Evolutionary conservation across 2,888 invertebrate species (phyloP), one percentile per base, ranked within the genome.

Genomic region (Latrodectus elegans): DNA sequence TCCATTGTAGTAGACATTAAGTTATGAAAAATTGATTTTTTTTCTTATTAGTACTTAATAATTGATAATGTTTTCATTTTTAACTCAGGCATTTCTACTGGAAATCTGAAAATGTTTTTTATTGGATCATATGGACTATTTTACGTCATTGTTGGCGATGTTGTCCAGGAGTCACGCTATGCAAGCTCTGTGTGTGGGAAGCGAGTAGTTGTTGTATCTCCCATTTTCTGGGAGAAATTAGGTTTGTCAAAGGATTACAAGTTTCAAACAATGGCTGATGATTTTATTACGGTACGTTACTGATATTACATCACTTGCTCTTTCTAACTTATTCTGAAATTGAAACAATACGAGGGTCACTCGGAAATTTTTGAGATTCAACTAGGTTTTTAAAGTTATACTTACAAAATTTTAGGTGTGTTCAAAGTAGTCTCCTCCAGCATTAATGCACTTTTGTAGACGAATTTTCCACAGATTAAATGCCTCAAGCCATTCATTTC

Each of bases 181-280:
- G 70, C 70, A 0, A 12, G 55, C 11, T 55, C 78, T 8, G 26
- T 22, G 10, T 70, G 78, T 15, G 38, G 53, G 14, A 38, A 49
- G 22, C 22, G 12, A 9, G 53, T 17, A 71, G 78, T 79, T 4
- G 70, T 79, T 12, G 70, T 79, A 4, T 55, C 70, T 1, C 38
- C 53, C 0, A 17, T 53, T 11, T 55, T 79, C 17, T 79, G 78
- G 78, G 15, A 79, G 4, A 10, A 14, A 15, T 15, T 79, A 2
- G n/a, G 6, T 53, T n/a, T 12, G 0, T 15, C 14, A 38, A 70
- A 70, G 8, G 55, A n/a, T n/a, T 79, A 71, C 22, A 79, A 55
- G 55, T 79, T 22, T 9, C 78, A 79, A n/a, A 70, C 78, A 11
- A 26, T 79, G 11, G 55, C 51, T 8, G 70, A 79, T 38, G 70